phyloP scores from a whole-genome alignment of 2,113 vertebrate species.

The Gulo gulo region DNA sequence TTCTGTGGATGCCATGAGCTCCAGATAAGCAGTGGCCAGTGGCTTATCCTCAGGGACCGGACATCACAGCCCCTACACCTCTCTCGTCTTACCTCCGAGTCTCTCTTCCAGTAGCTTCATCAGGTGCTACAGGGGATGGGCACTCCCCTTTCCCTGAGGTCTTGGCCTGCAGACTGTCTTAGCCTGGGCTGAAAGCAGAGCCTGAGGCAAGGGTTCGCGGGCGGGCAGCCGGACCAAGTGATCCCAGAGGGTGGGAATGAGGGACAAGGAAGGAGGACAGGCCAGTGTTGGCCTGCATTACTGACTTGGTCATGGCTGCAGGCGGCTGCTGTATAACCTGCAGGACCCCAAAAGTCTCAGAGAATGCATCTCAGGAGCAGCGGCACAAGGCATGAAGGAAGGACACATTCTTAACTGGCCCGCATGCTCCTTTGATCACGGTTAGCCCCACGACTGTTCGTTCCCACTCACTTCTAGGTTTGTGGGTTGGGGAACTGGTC shows the following conservation, averaged over 20 bases:
- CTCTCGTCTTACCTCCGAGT: neutral
- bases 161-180: neutral
- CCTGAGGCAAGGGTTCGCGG: neutral
- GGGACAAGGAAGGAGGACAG: neutral
- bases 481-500: neutral
- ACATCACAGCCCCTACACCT: accelerated
- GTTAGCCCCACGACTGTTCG: neutral
- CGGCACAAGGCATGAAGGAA: neutral
- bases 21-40: neutral
- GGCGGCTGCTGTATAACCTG: neutral
- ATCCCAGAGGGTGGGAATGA: neutral
- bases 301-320: too few species aligned
- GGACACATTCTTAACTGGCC: accelerated
- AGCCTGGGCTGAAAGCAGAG: neutral
- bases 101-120: neutral
- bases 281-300: neutral
- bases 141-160: too few species aligned
- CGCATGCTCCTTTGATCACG: neutral
- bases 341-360: neutral
- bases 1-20: too few species aligned
- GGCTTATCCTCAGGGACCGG: neutral
- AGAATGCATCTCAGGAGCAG: too few species aligned
- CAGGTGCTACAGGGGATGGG: accelerated
- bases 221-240: neutral
- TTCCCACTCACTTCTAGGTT: neutral